Base-by-base conservation (phyloP, 2,888 invertebrate species). In the Protophormia terraenovae region DNA sequence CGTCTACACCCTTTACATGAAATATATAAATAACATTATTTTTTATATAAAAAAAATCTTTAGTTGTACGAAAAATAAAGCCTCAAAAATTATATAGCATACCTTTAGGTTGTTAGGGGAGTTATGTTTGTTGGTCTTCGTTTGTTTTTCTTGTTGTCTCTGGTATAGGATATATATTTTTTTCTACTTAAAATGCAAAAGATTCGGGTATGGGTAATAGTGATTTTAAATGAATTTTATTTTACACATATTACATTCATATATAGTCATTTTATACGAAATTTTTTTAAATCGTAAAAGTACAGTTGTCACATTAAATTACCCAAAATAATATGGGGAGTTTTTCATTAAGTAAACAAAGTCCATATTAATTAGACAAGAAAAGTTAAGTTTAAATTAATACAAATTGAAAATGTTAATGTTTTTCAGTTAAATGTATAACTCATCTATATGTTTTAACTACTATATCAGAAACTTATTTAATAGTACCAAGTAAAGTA, bases 71-170 rank as follows among this genome's bases (percentile, higher is more conserved):
- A 53, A 75, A 84, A 81, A 77, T 66, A 67, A 84, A 85, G 62
- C 77, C 81, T 81, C 62, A 73, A 73, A 85, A 81, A 72, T 81
- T 62, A 69, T n/a, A n/a, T 69, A 73, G 16, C 58, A 60, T 71
- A 78, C 78, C 72, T 81, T 78, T 35, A 73, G 67, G 77, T 81
- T 62, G 80, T 77, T 69, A 62, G 75, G 69, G 69, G 45, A 47
- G 32, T 53, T 35, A 47, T 12, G 6, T n/a, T 55, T 50, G 50
- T 71, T 47, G 41, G 53, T 64, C 16, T 72, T 64, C 32, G 45
- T 73, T 80, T 73, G 35, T 55, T 72, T 72, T 27, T 19, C 41
- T 32, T 60, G 14, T 16, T 22, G 27, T 55, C 27, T 41, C 47
- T 79, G 35, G 53, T 64, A n/a, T 45, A 45, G 29, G 14, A 24